phyloP scores from a whole-genome alignment of 2,888 invertebrate species.

The Megamerina dolium region DNA sequence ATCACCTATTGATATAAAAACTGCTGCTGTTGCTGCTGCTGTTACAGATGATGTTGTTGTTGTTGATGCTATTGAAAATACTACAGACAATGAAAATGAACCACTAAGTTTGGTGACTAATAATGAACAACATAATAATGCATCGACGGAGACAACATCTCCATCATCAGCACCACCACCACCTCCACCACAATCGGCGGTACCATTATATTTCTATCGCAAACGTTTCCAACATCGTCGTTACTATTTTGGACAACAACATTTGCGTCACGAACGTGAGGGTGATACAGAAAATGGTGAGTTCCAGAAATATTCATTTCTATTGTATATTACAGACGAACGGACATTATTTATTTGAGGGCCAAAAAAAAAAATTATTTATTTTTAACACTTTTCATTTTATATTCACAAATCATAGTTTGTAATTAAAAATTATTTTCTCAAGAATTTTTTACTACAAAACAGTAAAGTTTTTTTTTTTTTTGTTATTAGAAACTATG shows the following conservation, averaged over 20 bases:
- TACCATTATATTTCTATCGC: too few species aligned
- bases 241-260: constrained; percentile 38
- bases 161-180: constrained; percentile 53
- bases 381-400: too few species aligned
- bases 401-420: too few species aligned
- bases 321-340: not conserved
- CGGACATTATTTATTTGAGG: too few species aligned
- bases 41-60: constrained; percentile 14
- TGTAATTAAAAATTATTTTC: too few species aligned
- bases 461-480: too few species aligned
- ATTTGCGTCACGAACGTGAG: constrained; percentile 14
- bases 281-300: constrained; percentile 29
- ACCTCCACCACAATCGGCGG: too few species aligned
- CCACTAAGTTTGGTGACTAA: not conserved
- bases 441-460: too few species aligned
- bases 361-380: too few species aligned
- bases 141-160: not conserved
- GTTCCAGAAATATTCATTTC: constrained; percentile 31
- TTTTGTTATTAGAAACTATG: too few species aligned
- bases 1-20: constrained; percentile 5
- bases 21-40: constrained; percentile 9
- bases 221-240: constrained; percentile 47
- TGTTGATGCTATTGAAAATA: constrained; percentile 30
- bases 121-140: too few species aligned
- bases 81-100: constrained; percentile 25